phyloP scores from a whole-genome alignment of 1,140 invertebrate species.

The Penaeus indicus region DNA sequence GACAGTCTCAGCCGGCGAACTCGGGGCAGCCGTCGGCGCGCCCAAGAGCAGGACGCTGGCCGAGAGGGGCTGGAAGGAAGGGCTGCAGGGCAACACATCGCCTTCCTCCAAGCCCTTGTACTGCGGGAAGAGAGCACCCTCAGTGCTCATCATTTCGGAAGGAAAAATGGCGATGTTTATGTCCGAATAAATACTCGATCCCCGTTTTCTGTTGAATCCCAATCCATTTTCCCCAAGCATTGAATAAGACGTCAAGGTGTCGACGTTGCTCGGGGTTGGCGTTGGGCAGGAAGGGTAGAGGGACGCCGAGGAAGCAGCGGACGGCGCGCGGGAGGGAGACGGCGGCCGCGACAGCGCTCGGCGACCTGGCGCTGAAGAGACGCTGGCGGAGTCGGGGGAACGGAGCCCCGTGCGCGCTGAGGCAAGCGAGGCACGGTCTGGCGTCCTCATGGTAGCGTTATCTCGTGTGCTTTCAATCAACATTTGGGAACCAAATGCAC shows the following conservation, averaged over 20 bases:
- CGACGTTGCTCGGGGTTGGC: not conserved
- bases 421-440: no score
- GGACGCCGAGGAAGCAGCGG: no score
- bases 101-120: not conserved
- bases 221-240: no score
- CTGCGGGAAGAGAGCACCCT: not conserved
- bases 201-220: not conserved
- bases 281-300: no score
- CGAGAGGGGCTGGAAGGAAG: not conserved
- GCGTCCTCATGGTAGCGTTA: no score
- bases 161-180: not conserved
- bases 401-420: no score
- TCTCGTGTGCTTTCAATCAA: no score
- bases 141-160: not conserved
- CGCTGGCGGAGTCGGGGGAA: no score
- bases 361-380: no score
- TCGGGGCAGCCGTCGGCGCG: not conserved
- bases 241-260: not conserved
- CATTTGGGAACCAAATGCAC: no score
- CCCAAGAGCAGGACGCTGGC: not conserved
- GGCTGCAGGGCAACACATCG: not conserved
- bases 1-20: not conserved
- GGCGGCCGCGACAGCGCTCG: no score
- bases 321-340: no score
- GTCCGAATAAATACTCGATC: not conserved